A percentile compares a stretch with the other conserved stretches of the same genome.
Conservation (phyloP, 2,888 invertebrate species). For the Drosophila kambysellisi region DNA sequence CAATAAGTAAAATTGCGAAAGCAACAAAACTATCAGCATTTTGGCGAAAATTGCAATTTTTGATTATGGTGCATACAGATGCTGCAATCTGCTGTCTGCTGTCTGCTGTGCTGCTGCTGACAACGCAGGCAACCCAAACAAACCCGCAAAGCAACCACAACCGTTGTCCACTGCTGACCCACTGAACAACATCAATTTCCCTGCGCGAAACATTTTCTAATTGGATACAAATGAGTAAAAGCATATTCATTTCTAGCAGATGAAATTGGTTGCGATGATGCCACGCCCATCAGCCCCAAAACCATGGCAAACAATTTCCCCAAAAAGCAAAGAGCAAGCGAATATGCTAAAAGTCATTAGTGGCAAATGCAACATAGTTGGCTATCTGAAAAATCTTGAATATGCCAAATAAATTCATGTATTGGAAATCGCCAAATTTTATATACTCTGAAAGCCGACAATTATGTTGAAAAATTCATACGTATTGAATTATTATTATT, state of each 20-base stretch:
- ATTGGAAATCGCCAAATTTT: slow-evolving; percentile 7
- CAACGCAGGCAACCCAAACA: background rate
- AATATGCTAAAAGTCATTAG: slow-evolving; percentile 81
- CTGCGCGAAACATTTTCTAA: slow-evolving; percentile 62
- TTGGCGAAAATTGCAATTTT: slow-evolving; percentile 40
- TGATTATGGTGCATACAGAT: background rate
- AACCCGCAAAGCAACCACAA: background rate
- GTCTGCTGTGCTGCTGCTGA: slow-evolving; percentile 2
- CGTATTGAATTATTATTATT: background rate
- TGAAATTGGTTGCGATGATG: slow-evolving; percentile 43
- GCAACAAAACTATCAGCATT: slow-evolving; percentile 16
- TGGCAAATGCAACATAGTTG: slow-evolving; percentile 60
- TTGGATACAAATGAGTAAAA: slow-evolving; percentile 56
- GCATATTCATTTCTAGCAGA: slow-evolving; percentile 41
- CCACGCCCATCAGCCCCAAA: slow-evolving; percentile 8
- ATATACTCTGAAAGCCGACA: background rate
- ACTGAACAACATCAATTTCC: slow-evolving; percentile 69
- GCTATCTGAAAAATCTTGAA: background rate
- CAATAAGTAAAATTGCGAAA: slow-evolving; percentile 21
- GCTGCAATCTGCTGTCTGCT: background rate
- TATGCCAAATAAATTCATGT: slow-evolving; percentile 30
- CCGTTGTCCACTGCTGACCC: slow-evolving; percentile 19
- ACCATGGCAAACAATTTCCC: slow-evolving; percentile 42
- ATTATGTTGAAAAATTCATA: background rate
- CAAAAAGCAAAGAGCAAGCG: slow-evolving; percentile 63